Evolutionary conservation across 2,888 invertebrate species (phyloP), one percentile per base, ranked within the genome.

Genomic region (Cantharis rufa): DNA sequence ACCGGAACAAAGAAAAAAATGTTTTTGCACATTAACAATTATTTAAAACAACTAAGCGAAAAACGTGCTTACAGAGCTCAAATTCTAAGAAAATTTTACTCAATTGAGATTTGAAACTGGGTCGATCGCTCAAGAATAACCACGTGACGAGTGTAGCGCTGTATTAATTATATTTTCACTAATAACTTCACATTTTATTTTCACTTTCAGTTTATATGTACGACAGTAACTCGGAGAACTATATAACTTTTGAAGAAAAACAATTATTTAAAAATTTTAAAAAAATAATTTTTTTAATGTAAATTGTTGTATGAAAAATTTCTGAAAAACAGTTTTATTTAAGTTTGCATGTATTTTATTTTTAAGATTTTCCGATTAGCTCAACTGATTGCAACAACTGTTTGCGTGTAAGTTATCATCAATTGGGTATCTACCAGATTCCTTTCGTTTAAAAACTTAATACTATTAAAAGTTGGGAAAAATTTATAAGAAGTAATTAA

Each of bases 401-500:
- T 15, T 66, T 24, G 64, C 64, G 64, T 66, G 64, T 24, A 24
- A 21, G 18, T 66, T 66, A 66, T 66, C 64, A 24, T 66, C 24
- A 24, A 66, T 66, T 66, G 18, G 24, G 24, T 66, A 66, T 66
- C 21, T 66, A 66, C 64, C 13, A 24, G 64, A 66, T 66, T 66
- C 64, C 24, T 21, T 18, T 18, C 21, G 64, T 66, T 66, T 21
- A 66, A 66, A 66, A 66, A 66, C 10, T 24, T 66, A 24, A 18
- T 24, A 66, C 64, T 66, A 66, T 66, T 66, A 21, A 66, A 66
- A 66, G 64, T 66, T 66, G 11, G 21, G 9, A 15, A 16, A 66
- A 66, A 66, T 66, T 18, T 66, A n/a, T 66, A 21, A 64, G 64
- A 64, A 66, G 64, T 66, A 66, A 66, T 66, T 66, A 66, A 66